Base-by-base conservation (phyloP, 2,888 invertebrate genomes). In the Phymatocera aterrima region DNA sequence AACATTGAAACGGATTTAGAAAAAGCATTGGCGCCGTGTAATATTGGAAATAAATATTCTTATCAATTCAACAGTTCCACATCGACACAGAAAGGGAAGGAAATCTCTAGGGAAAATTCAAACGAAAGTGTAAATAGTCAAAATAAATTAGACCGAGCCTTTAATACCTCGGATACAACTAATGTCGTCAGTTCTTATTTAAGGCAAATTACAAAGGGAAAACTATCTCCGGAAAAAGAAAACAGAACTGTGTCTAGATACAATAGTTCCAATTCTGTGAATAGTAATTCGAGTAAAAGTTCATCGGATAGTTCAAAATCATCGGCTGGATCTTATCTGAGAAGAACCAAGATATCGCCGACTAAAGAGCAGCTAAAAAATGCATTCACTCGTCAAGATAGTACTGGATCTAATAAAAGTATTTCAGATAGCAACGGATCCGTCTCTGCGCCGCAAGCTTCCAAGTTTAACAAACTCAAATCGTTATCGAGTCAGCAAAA, bases 271-370 rank as follows among this genome's bases (percentile, higher is more conserved):
- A 83, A 81, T 51, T 79, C 77, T 21, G 78, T 80, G 0, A 84
- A 81, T 24, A 84, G 78, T 68, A 85, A 87, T 8, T 31, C 81
- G 5, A 86, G 84, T 65, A 87, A 83, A 72, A 80, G 57, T 37
- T 51, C 79, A 0, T 40, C 68, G 1, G 88, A 87, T 18, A 70
- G 61, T 28, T 64, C 83, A 0, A 87, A 86, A 72, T 82, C 87
- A 3, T 79, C 85, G 6, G 85, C 87, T 48, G 78, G 78, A 18
- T 87, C 87, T n/a, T 89, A 89, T 79, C 79, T 90, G 40, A 83
- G 90, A 77, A 85, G 90, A 28, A 88, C 89, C n/a, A 90, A 90
- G 77, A 90, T 90, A 78, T 90, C 90, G 0, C 89, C 90, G 2
- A 89, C 90, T 12, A 89, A 90, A 64, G 90, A 90, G 75, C 85